phyloP scores from a whole-genome alignment of 2,797 vertebrate genomes.

The Cynodonichthys magdalenae region DNA sequence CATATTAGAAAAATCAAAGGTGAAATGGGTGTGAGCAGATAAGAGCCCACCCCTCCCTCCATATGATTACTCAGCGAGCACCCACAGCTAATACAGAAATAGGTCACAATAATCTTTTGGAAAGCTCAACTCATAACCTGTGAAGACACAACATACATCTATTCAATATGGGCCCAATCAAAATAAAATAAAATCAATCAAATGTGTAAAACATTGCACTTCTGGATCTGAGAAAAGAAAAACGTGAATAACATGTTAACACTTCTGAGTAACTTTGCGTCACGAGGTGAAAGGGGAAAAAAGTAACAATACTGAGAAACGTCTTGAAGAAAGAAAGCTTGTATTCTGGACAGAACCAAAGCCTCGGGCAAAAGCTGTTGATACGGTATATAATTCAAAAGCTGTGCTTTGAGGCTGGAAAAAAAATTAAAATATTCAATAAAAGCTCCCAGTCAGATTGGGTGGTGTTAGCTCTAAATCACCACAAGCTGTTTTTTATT shows the following conservation, averaged over 20 bases:
- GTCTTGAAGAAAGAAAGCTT: not conserved
- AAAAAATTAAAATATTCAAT: conserved; percentile 4
- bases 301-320: no score
- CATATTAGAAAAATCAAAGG: conserved; percentile 28
- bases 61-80: conserved; percentile 21
- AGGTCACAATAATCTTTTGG: conserved; percentile 41
- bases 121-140: conserved; percentile 41
- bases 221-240: not conserved
- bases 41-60: not conserved
- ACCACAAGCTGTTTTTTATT: conserved; percentile 25
- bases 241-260: no score
- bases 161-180: conserved; percentile 17
- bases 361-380: not conserved
- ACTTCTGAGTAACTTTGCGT: not conserved
- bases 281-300: not conserved
- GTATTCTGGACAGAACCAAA: not conserved
- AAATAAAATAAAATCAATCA: conserved; percentile 14
- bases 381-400: not conserved
- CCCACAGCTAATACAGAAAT: conserved; percentile 44
- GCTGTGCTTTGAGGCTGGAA: conserved; percentile 1
- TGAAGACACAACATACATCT: conserved; percentile 22
- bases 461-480: conserved; percentile 23
- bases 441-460: conserved; percentile 33
- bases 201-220: not conserved
- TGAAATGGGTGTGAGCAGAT: conserved; percentile 34